phyloP scores from a whole-genome alignment of 2,888 invertebrate genomes.

The Nomada ruficornis region DNA sequence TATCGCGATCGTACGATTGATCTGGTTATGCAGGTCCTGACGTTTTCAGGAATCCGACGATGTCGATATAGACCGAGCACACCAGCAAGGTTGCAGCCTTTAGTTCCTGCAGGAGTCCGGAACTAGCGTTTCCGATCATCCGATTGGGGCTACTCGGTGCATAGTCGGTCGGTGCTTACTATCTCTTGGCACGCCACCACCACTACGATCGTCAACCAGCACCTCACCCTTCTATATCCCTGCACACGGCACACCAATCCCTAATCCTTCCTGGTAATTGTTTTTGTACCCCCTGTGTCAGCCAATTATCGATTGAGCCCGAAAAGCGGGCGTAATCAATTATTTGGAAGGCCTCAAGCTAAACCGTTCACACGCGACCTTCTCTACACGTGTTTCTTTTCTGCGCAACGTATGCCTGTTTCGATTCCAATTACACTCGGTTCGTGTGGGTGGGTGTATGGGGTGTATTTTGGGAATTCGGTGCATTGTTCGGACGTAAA shows the following conservation, averaged over 20 bases:
- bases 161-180: slow-evolving; percentile 68
- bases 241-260: slow-evolving; percentile 54
- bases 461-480: not conserved
- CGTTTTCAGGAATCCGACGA: slow-evolving; percentile 38
- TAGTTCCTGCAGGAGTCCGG: slow-evolving; percentile 40
- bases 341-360: slow-evolving; percentile 51
- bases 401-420: not conserved
- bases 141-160: slow-evolving; percentile 65
- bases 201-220: slow-evolving; percentile 52
- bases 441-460: not conserved
- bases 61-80: not conserved
- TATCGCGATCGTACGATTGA: slow-evolving; percentile 7
- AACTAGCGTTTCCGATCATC: slow-evolving; percentile 64
- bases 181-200: slow-evolving; percentile 71
- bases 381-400: not conserved
- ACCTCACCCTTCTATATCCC: slow-evolving; percentile 36
- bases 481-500: not conserved
- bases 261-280: slow-evolving; percentile 72
- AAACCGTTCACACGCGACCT: slow-evolving; percentile 19
- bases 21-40: slow-evolving; percentile 6
- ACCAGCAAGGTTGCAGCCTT: slow-evolving; percentile 40
- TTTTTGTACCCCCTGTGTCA: slow-evolving; percentile 74
- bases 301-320: slow-evolving; percentile 71
- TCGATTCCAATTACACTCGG: not conserved
- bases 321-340: slow-evolving; percentile 66